Evolutionary conservation across 2,113 vertebrate genomes (phyloP).

Genomic region (Actenoides hombroni): DNA sequence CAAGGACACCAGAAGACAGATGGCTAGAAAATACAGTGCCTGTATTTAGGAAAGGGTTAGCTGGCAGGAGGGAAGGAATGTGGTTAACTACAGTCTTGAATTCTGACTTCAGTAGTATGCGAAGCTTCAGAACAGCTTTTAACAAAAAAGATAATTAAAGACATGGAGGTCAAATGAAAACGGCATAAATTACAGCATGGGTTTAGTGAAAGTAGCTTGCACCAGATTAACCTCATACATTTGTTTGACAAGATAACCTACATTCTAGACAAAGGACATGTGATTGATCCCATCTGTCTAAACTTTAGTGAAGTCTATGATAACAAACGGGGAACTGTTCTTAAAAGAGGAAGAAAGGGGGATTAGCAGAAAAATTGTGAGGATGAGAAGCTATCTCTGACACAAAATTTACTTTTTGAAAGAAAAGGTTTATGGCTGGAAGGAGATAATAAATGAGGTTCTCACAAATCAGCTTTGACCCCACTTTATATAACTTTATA

Average conservation of each 20-base stretch:
- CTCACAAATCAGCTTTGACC: neutral
- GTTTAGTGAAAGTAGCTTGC: slow-evolving; percentile 47
- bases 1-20: neutral
- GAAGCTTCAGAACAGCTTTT: slow-evolving; percentile 17
- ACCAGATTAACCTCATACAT: slow-evolving; percentile 46
- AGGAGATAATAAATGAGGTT: neutral
- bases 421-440: neutral
- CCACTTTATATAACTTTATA: neutral
- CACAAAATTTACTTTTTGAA: neutral
- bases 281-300: slow-evolving; percentile 42
- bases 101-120: neutral
- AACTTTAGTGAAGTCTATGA: neutral
- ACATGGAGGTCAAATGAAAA: slow-evolving; percentile 27
- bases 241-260: slow-evolving; percentile 49
- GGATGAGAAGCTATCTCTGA: neutral
- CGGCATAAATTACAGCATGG: neutral
- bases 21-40: neutral
- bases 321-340: neutral
- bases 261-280: slow-evolving; percentile 26
- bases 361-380: slow-evolving; percentile 26
- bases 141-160: slow-evolving; percentile 34
- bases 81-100: neutral
- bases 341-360: neutral
- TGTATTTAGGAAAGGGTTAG: neutral
- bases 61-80: neutral